A percentile compares a stretch with the other conserved stretches of the same genome.
phyloP scores from a whole-genome alignment of 2,888 invertebrate genomes.

The Catonia carolina region DNA sequence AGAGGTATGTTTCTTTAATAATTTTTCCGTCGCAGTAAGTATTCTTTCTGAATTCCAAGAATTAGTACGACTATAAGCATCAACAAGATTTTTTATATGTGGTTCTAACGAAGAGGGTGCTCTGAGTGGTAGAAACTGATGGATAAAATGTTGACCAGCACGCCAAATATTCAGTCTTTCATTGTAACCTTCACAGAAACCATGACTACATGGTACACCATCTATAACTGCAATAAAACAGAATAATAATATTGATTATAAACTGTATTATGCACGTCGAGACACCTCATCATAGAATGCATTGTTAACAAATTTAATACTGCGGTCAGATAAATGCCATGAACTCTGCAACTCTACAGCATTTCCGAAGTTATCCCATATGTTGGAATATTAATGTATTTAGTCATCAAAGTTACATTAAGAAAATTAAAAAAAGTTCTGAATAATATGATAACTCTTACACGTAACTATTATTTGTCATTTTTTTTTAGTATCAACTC shows the following conservation, averaged over 20 bases:
- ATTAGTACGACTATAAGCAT: conserved; percentile 23
- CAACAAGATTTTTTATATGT: conserved; percentile 21
- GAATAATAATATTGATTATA: neutral
- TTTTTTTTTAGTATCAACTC: too few species aligned
- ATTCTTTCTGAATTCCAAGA: conserved; percentile 25
- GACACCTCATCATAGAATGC: too few species aligned
- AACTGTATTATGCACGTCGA: too few species aligned
- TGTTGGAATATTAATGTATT: too few species aligned
- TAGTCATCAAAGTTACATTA: too few species aligned
- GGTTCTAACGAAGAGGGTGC: conserved; percentile 28
- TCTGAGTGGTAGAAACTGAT: conserved; percentile 26
- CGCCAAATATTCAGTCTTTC: conserved; percentile 27
- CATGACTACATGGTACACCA: conserved; percentile 17
- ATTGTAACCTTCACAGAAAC: conserved; percentile 27
- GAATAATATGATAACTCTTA: too few species aligned
- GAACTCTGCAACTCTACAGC: too few species aligned
- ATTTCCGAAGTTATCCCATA: too few species aligned
- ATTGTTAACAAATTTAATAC: too few species aligned
- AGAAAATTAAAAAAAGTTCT: too few species aligned
- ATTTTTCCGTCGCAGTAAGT: conserved; percentile 23
- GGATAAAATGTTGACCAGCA: conserved; percentile 28
- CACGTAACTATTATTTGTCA: too few species aligned
- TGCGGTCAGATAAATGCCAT: too few species aligned
- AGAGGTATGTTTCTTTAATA: conserved; percentile 1
- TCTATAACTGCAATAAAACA: neutral